Evolutionary conservation across 30 jellyfish, hydroid and myxozoan genomes (phyloP).

Genomic region (Mastigias papua): DNA sequence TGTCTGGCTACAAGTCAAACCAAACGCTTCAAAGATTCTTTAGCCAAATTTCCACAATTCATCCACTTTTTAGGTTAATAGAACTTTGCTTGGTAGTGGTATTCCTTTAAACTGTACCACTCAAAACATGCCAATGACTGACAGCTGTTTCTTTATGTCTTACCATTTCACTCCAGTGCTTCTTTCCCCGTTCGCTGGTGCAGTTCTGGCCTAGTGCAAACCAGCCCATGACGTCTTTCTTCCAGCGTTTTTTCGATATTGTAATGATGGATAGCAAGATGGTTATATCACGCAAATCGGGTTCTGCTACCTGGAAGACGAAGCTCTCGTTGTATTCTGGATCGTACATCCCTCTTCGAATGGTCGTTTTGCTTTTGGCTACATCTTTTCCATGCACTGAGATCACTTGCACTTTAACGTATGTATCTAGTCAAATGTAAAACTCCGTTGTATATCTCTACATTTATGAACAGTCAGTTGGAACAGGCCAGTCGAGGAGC

Average conservation of each 20-base stretch:
- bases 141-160: constrained; percentile 65
- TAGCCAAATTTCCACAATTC: too few species aligned
- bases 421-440: constrained; percentile 78
- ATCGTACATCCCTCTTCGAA: constrained; percentile 90
- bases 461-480: neutral
- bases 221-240: constrained; percentile 95
- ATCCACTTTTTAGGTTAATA: too few species aligned
- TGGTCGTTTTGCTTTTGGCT: constrained; percentile 95
- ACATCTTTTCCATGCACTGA: constrained; percentile 86
- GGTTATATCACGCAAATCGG: constrained; percentile 89
- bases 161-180: constrained; percentile 87
- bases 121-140: constrained; percentile 75
- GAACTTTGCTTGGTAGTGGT: neutral
- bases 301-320: constrained; percentile 95
- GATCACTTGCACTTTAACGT: constrained; percentile 94
- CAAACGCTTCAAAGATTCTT: too few species aligned
- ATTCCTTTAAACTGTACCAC: constrained; percentile 22
- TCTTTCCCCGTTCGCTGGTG: constrained; percentile 74
- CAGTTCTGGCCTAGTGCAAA: constrained; percentile 86
- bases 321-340: constrained; percentile 98
- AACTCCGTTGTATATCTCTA: constrained; percentile 9
- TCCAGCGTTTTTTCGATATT: constrained; percentile 80
- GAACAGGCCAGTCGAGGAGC: constrained; percentile 1
- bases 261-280: constrained; percentile 78
- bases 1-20: too few species aligned